Conservation (phyloP, 2,888 invertebrate genomes). For the Seira musarum region DNA sequence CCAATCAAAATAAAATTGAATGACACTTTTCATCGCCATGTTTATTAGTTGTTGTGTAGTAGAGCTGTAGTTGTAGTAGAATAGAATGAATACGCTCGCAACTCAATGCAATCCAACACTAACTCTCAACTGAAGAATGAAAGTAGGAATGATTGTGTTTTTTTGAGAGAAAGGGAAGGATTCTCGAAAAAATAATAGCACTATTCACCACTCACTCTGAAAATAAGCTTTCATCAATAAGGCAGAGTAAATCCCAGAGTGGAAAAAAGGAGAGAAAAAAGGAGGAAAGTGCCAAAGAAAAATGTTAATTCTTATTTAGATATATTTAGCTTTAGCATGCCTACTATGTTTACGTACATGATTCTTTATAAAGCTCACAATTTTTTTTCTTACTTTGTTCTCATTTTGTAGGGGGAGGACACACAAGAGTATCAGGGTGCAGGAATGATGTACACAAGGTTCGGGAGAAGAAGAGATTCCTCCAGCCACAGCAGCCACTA, state of each 20-base stretch:
- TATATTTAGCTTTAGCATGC: slow-evolving; percentile 37
- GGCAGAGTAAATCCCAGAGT: slow-evolving; percentile 40
- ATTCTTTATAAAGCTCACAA: background rate
- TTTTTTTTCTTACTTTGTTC: slow-evolving; percentile 27
- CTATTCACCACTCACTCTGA: slow-evolving; percentile 49
- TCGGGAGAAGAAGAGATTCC: slow-evolving; percentile 56
- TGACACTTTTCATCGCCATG: slow-evolving; percentile 56
- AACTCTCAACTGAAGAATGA: too few relatives aligned
- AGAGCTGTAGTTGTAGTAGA: too few relatives aligned
- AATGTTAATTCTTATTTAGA: slow-evolving; percentile 58
- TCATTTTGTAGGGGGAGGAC: slow-evolving; percentile 48
- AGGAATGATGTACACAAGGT: slow-evolving; percentile 66
- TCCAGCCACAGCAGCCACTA: slow-evolving; percentile 40
- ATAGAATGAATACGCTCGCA: background rate
- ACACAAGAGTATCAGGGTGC: slow-evolving; percentile 41
- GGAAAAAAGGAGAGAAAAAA: slow-evolving; percentile 27
- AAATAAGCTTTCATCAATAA: slow-evolving; percentile 44
- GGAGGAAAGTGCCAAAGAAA: slow-evolving; percentile 36
- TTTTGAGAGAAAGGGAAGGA: slow-evolving; percentile 18
- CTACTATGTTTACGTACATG: slow-evolving; percentile 11
- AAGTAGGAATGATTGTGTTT: too few relatives aligned
- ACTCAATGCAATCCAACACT: too few relatives aligned
- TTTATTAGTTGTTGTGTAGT: slow-evolving; percentile 54
- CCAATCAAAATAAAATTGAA: slow-evolving; percentile 57
- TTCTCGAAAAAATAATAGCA: slow-evolving; percentile 14